Conservation (phyloP, 53 echinoderm and acorn worm genomes). For the Mesocentrotus franciscanus region DNA sequence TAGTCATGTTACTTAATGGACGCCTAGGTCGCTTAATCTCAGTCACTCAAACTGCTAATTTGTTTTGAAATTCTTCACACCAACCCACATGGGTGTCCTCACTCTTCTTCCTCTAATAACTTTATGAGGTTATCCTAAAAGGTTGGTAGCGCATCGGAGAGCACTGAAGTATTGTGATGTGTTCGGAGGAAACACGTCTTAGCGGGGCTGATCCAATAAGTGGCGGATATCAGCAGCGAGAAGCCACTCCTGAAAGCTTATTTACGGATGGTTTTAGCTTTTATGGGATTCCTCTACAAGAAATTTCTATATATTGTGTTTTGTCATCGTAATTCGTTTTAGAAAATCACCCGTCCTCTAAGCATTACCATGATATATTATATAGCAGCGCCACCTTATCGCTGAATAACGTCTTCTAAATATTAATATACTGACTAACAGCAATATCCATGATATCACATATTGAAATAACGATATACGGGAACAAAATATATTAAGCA, state of each 20-base stretch:
- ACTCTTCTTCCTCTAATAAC: neutral
- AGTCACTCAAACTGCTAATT: slow-evolving; percentile 50
- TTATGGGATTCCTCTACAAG: slow-evolving; percentile 33
- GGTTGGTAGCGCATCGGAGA: neutral
- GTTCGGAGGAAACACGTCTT: slow-evolving; percentile 36
- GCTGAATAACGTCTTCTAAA: neutral
- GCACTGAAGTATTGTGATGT: neutral
- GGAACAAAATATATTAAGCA: no score
- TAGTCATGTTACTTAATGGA: slow-evolving; percentile 6
- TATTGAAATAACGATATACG: neutral
- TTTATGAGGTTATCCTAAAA: slow-evolving; percentile 40
- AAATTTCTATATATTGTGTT: neutral
- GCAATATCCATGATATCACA: neutral
- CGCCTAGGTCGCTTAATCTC: neutral
- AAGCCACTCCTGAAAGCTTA: slow-evolving; percentile 7
- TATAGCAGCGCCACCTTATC: neutral
- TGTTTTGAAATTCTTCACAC: slow-evolving; percentile 45
- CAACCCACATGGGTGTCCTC: neutral
- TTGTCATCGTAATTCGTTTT: slow-evolving; percentile 31
- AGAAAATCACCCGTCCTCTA: neutral
- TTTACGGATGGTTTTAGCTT: slow-evolving; percentile 19
- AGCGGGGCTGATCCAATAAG: slow-evolving; percentile 52
- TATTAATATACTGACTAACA: neutral
- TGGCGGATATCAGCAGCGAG: neutral
- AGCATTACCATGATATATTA: neutral